Evolutionary conservation across 2,888 invertebrate species (phyloP).

Genomic region (Drosophila rellima): DNA sequence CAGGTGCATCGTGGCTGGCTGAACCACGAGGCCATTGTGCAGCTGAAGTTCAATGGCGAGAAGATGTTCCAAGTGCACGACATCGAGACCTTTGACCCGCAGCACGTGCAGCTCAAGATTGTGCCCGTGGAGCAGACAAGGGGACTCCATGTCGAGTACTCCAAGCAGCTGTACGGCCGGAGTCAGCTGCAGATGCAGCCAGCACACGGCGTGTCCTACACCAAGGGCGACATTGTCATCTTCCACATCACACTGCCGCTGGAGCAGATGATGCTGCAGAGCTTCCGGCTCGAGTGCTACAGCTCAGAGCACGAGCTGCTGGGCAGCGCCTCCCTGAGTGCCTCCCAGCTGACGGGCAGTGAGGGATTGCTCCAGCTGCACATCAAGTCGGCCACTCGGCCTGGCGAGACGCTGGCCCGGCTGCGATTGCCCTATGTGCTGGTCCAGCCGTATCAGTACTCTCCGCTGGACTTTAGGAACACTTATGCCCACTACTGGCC

Average conservation of each 20-base stretch:
- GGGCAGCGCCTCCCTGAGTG: conserved; percentile 94
- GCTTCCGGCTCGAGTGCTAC: conserved; percentile 73
- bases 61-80: conserved; percentile 88
- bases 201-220: conserved; percentile 71
- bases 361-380: conserved; percentile 91
- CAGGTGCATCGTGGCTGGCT: conserved; percentile 94
- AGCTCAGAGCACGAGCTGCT: conserved; percentile 87
- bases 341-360: conserved; percentile 91
- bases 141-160: conserved; percentile 78
- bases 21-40: conserved; percentile 90
- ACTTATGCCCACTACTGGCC: conserved; percentile 95
- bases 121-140: conserved; percentile 65
- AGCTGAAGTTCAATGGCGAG: conserved; percentile 91
- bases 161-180: conserved; percentile 77
- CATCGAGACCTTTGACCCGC: conserved; percentile 86
- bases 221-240: conserved; percentile 78
- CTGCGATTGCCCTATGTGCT: conserved; percentile 88
- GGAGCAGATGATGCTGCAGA: conserved; percentile 54
- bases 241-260: conserved; percentile 82
- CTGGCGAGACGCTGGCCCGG: conserved; percentile 93
- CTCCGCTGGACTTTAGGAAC: conserved; percentile 90
- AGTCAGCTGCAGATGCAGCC: conserved; percentile 78
- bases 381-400: conserved; percentile 88
- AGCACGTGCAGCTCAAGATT: conserved; percentile 86
- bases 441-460: conserved; percentile 84